These are phyloP conservation scores for Agrotis puta DNA, from an alignment of 2,888 invertebrate genomes.

Conservation along the genomic window DNA sequence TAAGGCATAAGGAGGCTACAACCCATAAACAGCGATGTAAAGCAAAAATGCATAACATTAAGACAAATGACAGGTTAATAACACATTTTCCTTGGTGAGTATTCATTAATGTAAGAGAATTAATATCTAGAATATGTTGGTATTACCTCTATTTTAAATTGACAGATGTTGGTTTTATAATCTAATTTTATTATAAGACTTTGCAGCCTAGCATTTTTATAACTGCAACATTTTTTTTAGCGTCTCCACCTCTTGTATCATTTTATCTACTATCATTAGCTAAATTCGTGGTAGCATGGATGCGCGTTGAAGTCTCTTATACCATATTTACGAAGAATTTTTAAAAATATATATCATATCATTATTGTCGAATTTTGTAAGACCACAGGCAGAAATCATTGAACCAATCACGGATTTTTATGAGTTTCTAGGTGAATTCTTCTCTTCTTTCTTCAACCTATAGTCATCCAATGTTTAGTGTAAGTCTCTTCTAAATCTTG, in stretches of 20 bases:
- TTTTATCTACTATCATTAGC: too few species aligned
- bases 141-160: conserved; percentile 13
- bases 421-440: not conserved
- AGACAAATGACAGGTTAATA: conserved; percentile 24
- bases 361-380: not conserved
- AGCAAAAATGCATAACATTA: conserved; percentile 17
- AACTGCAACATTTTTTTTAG: too few species aligned
- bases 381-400: not conserved
- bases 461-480: too few species aligned
- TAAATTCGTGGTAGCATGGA: not conserved
- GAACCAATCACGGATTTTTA: not conserved
- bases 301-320: not conserved
- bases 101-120: conserved; percentile 9
- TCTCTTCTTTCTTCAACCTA: too few species aligned
- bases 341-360: not conserved
- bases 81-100: conserved; percentile 25
- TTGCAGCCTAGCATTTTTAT: too few species aligned
- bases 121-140: conserved; percentile 12
- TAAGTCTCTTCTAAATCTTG: too few species aligned
- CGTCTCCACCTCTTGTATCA: too few species aligned
- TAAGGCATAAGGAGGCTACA: conserved; percentile 18
- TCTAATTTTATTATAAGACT: not conserved
- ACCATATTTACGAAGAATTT: too few species aligned
- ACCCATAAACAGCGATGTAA: conserved; percentile 17
- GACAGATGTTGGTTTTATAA: not conserved